A percentile compares a stretch with the other conserved stretches of the same genome.
These are phyloP conservation scores for Carabus problematicus DNA, from an alignment of 2,888 invertebrate species.

Conservation along the genomic window DNA sequence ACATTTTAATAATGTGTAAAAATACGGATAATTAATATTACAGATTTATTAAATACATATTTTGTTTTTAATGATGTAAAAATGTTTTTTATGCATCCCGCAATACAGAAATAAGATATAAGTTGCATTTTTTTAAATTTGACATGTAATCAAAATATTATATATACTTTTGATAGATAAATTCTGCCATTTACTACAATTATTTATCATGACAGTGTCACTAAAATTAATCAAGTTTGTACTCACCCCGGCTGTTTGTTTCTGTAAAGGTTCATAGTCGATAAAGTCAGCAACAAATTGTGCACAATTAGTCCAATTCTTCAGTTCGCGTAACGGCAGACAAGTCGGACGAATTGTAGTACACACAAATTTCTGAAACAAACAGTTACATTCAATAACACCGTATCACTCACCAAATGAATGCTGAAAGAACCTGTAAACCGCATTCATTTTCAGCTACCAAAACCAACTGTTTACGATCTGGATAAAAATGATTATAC, in stretches of 20 bases:
- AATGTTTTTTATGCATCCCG: neutral
- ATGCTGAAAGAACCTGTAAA: conserved; percentile 66
- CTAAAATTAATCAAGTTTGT: neutral
- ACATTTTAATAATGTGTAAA: too few relatives aligned
- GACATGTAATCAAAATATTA: too few relatives aligned
- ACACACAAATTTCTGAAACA: conserved; percentile 84
- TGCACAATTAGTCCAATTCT: conserved; percentile 75
- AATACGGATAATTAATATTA: too few relatives aligned
- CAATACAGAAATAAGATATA: neutral
- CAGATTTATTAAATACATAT: neutral
- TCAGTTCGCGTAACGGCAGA: conserved; percentile 73
- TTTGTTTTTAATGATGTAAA: conserved; percentile 1
- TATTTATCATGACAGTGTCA: neutral
- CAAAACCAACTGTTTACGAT: conserved; percentile 71
- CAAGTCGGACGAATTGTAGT: conserved; percentile 82
- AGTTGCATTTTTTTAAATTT: neutral
- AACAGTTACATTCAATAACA: neutral
- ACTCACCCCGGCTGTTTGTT: conserved; percentile 75
- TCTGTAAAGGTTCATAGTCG: conserved; percentile 73
- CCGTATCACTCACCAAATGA: neutral
- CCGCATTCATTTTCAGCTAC: conserved; percentile 80
- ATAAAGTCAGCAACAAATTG: conserved; percentile 81
- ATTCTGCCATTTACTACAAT: neutral
- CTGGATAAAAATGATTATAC: conserved; percentile 65
- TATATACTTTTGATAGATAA: too few relatives aligned